A percentile compares a stretch with the other conserved stretches of the same genome.
These are phyloP conservation scores for Paradisaea rubra DNA, from an alignment of 2,113 vertebrate genomes.

Conservation along the genomic window DNA sequence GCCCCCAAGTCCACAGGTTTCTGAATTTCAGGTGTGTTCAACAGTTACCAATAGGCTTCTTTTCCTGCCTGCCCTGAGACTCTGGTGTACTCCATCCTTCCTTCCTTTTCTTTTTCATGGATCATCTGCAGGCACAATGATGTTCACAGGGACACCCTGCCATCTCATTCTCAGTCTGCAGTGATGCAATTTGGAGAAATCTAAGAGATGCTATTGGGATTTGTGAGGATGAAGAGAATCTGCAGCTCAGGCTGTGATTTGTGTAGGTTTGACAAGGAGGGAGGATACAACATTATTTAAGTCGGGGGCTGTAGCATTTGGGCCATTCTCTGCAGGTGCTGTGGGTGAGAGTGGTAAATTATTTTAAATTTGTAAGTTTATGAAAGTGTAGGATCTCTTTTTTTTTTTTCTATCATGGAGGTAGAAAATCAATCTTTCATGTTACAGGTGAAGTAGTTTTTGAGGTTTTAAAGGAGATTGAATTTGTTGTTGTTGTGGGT, in stretches of 20 bases:
- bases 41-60: not conserved
- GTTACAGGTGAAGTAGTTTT: not conserved
- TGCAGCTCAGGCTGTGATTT: not conserved
- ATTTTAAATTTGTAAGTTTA: not conserved
- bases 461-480: not conserved
- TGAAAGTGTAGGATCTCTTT: not conserved
- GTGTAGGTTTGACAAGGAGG: not conserved
- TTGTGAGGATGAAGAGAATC: not conserved
- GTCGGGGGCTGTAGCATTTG: not conserved
- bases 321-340: not conserved
- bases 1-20: accelerated
- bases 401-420: not conserved
- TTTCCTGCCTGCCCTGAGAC: not conserved
- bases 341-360: not conserved
- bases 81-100: not conserved
- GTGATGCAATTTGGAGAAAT: not conserved
- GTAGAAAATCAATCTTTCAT: not conserved
- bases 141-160: not conserved
- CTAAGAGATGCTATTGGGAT: not conserved
- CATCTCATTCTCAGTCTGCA: not conserved
- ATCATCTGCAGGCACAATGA: not conserved
- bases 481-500: not conserved
- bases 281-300: not conserved
- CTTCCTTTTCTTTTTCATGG: not conserved
- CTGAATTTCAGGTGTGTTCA: not conserved